Evolutionary conservation across 1,140 invertebrate genomes (phyloP).

Genomic region (Drosophila serrata): DNA sequence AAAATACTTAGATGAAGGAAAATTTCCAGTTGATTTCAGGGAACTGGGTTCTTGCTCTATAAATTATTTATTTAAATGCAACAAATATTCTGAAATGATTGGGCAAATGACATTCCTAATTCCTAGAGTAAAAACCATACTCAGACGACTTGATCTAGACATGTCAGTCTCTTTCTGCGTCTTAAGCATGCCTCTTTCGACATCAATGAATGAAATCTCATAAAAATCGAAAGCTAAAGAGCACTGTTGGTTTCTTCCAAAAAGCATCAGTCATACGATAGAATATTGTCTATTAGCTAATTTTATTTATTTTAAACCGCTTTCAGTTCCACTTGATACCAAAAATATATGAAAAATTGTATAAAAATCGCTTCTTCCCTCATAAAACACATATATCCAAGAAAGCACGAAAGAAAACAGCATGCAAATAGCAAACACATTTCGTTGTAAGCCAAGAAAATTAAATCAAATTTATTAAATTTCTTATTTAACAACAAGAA

Average conservation of each 20-base stretch:
- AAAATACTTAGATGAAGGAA: too few relatives aligned
- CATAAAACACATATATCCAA: neutral
- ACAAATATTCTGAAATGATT: neutral
- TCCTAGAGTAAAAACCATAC: neutral
- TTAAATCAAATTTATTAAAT: constrained; percentile 46
- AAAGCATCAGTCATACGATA: too few relatives aligned
- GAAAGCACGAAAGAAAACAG: neutral
- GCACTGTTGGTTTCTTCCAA: neutral
- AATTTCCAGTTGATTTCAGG: neutral
- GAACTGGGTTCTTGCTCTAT: neutral
- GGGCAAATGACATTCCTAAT: neutral
- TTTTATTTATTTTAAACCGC: constrained; percentile 21
- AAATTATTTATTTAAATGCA: neutral
- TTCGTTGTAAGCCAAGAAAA: constrained; percentile 27
- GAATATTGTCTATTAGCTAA: too few relatives aligned
- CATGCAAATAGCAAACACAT: neutral
- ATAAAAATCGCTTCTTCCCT: neutral
- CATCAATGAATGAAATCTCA: neutral
- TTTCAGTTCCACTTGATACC: constrained; percentile 3
- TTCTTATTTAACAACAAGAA: constrained; percentile 20
- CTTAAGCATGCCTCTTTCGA: neutral
- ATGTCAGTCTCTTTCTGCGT: neutral
- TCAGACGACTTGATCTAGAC: neutral
- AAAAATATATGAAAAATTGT: constrained; percentile 4
- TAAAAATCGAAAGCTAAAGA: neutral